Conservation (phyloP, 2,888 invertebrate species). For the Melanostoma mellinum region DNA sequence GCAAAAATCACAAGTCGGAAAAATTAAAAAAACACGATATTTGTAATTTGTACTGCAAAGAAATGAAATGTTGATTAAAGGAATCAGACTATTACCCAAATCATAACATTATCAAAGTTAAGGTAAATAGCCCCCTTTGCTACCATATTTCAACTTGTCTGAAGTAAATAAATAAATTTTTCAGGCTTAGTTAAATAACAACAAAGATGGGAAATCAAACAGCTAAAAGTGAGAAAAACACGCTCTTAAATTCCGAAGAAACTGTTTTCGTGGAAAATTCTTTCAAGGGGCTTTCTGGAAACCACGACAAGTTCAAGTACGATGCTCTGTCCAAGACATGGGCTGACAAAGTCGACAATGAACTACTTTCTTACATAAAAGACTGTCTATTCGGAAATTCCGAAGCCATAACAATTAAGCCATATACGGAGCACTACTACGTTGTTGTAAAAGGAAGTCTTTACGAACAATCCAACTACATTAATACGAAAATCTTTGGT, state of each 20-base stretch:
- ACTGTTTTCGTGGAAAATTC: constrained; percentile 75
- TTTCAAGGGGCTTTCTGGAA: constrained; percentile 62
- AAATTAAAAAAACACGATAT: too few species aligned
- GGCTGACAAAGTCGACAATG: constrained; percentile 36
- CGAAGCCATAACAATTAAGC: constrained; percentile 33
- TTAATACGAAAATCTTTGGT: constrained; percentile 49
- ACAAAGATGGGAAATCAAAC: constrained; percentile 75
- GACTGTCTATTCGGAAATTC: constrained; percentile 38
- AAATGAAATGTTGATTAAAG: too few species aligned
- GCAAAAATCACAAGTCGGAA: too few species aligned
- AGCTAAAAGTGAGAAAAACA: constrained; percentile 68
- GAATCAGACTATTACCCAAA: too few species aligned
- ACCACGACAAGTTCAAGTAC: constrained; percentile 46
- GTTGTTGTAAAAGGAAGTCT: constrained; percentile 49
- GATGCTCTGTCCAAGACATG: constrained; percentile 31
- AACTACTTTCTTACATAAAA: constrained; percentile 27
- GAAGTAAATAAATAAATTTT: too few species aligned
- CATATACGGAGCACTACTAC: constrained; percentile 54
- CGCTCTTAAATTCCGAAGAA: constrained; percentile 77
- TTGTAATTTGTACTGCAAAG: too few species aligned
- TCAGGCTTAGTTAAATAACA: not conserved
- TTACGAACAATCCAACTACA: constrained; percentile 49
- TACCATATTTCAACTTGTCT: too few species aligned
- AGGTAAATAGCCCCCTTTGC: too few species aligned
- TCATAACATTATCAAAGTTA: too few species aligned